A percentile compares a stretch with the other conserved stretches of the same genome.
phyloP scores from a whole-genome alignment of 2,888 invertebrate species.

The Pharmacophagus antenor region DNA sequence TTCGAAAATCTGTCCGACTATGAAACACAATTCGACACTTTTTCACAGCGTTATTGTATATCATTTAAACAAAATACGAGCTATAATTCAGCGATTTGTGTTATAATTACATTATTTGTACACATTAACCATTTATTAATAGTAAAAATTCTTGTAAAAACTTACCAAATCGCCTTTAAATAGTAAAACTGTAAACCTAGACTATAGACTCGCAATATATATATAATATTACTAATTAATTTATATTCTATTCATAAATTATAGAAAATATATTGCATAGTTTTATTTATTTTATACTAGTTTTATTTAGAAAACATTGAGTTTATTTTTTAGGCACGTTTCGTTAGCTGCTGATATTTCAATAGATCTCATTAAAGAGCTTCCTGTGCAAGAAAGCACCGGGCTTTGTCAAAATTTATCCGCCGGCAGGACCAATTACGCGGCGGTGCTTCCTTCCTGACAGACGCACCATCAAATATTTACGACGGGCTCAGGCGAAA shows the following conservation, averaged over 20 bases:
- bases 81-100: too few species aligned
- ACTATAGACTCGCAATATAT: too few species aligned
- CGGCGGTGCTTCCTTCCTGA: constrained; percentile 61
- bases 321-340: neutral
- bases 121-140: too few species aligned
- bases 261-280: too few species aligned
- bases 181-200: too few species aligned
- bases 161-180: too few species aligned
- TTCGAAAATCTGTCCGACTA: constrained; percentile 41
- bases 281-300: neutral
- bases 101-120: too few species aligned
- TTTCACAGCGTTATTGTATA: constrained; percentile 3
- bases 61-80: too few species aligned
- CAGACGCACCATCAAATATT: constrained; percentile 66
- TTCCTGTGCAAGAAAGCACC: constrained; percentile 42
- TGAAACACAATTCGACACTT: constrained; percentile 15
- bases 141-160: too few species aligned
- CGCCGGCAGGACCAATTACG: constrained; percentile 63
- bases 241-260: too few species aligned
- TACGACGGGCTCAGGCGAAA: constrained; percentile 53
- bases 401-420: constrained; percentile 51
- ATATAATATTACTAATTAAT: too few species aligned
- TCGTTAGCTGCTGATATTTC: constrained; percentile 32
- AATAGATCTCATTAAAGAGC: constrained; percentile 48
- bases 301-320: neutral